Evolutionary conservation across 2,797 vertebrate genomes (phyloP).

Genomic region (Myotis myotis): DNA sequence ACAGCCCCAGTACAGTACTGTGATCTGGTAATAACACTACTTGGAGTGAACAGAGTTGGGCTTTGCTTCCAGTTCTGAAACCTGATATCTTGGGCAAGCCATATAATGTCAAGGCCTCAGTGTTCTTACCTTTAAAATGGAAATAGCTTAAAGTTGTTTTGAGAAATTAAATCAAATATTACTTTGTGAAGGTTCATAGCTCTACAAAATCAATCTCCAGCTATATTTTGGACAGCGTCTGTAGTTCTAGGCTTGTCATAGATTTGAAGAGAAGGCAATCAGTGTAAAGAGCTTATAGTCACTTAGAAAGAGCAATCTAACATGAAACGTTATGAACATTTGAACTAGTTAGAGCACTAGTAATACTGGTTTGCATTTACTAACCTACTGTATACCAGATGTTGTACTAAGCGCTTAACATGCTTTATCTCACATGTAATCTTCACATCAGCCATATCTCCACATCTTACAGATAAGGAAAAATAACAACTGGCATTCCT

Average conservation of each 20-base stretch:
- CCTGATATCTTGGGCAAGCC: not conserved
- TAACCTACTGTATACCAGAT: not conserved
- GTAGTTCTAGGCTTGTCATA: not conserved
- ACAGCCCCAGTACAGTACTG: not conserved
- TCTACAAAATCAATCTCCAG: not conserved
- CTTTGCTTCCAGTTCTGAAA: not conserved
- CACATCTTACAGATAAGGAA: not conserved
- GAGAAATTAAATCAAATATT: conserved; percentile 1
- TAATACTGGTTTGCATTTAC: not conserved
- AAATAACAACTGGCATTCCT: not conserved
- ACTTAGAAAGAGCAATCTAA: not conserved
- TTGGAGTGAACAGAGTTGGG: not conserved
- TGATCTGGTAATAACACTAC: not conserved
- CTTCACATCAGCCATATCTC: not conserved
- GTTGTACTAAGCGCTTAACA: not conserved
- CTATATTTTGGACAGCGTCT: not conserved
- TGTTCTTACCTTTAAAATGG: conserved; percentile 29
- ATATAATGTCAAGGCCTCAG: not conserved
- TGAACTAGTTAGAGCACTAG: not conserved
- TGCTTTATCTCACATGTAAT: not conserved
- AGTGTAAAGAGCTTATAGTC: not conserved
- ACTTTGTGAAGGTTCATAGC: conserved; percentile 15
- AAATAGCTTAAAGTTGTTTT: not conserved
- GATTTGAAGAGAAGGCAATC: not conserved
- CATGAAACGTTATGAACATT: not conserved